Evolutionary conservation across 2,888 invertebrate genomes (phyloP).

Genomic region (Pheosia gnoma): DNA sequence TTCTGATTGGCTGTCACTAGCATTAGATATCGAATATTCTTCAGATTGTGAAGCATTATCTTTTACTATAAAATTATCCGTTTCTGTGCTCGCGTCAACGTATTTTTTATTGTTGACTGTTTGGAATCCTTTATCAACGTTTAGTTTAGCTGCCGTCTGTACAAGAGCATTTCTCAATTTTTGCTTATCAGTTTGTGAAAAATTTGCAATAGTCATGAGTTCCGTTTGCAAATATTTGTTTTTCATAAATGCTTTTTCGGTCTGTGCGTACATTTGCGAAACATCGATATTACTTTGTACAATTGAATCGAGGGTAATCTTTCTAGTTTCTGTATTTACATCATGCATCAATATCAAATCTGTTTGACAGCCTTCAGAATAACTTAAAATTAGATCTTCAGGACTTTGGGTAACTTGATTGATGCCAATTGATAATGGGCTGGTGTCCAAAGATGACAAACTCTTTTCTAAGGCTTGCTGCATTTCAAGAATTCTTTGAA

Average conservation of each 20-base stretch:
- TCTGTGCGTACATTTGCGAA: slow-evolving; percentile 72
- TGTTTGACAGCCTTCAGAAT: slow-evolving; percentile 76
- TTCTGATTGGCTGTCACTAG: slow-evolving; percentile 19
- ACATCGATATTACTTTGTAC: slow-evolving; percentile 63
- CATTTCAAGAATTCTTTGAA: slow-evolving; percentile 73
- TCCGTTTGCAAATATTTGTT: slow-evolving; percentile 69
- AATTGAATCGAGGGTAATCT: slow-evolving; percentile 68
- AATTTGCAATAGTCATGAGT: slow-evolving; percentile 47
- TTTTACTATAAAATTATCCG: slow-evolving; percentile 46
- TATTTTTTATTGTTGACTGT: slow-evolving; percentile 40
- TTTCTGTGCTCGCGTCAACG: slow-evolving; percentile 57
- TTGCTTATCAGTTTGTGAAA: slow-evolving; percentile 65
- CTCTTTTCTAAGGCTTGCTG: slow-evolving; percentile 72
- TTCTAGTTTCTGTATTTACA: slow-evolving; percentile 67
- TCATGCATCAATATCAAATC: slow-evolving; percentile 70
- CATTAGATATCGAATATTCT: slow-evolving; percentile 26
- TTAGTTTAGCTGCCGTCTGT: slow-evolving; percentile 59
- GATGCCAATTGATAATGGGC: slow-evolving; percentile 65
- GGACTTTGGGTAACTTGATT: slow-evolving; percentile 71
- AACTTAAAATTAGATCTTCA: slow-evolving; percentile 62
- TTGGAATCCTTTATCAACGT: slow-evolving; percentile 58
- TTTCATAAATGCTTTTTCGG: slow-evolving; percentile 65
- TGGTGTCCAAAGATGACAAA: slow-evolving; percentile 66
- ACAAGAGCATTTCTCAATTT: slow-evolving; percentile 58
- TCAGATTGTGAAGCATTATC: slow-evolving; percentile 36